phyloP scores from a whole-genome alignment of 1,140 invertebrate species.

The Meloidogyne floridensis region DNA sequence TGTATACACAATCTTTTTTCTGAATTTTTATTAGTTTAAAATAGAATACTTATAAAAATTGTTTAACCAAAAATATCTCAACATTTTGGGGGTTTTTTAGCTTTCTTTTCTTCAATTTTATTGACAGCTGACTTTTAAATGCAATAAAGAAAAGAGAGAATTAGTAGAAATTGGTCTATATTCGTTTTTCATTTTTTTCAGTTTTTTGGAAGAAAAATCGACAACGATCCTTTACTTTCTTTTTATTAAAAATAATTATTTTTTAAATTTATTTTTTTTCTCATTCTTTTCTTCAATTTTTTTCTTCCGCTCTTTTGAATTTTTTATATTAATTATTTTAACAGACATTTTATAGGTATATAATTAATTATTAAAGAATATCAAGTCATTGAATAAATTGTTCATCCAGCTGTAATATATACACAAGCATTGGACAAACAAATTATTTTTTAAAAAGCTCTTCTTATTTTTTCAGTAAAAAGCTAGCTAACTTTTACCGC shows the following conservation, averaged over 20 bases:
- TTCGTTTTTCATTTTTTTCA: too few relatives aligned
- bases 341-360: background rate
- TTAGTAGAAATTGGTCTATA: too few relatives aligned
- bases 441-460: background rate
- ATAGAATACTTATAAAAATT: too few relatives aligned
- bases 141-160: too few relatives aligned
- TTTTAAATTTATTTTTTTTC: background rate
- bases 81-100: too few relatives aligned
- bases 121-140: too few relatives aligned
- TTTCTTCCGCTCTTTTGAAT: background rate
- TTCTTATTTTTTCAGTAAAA: background rate
- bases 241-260: background rate
- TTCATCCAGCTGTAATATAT: background rate
- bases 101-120: too few relatives aligned
- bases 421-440: background rate
- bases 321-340: background rate
- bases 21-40: too few relatives aligned
- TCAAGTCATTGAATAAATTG: background rate
- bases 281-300: background rate
- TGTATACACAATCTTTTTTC: too few relatives aligned
- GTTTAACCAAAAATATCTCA: too few relatives aligned
- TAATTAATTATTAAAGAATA: conserved; percentile 2
- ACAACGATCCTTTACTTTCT: too few relatives aligned
- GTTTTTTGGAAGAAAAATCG: background rate
- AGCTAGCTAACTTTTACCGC: background rate